Evolutionary conservation across 1,140 invertebrate species (phyloP).

Genomic region (Plectrocnemia conspersa): DNA sequence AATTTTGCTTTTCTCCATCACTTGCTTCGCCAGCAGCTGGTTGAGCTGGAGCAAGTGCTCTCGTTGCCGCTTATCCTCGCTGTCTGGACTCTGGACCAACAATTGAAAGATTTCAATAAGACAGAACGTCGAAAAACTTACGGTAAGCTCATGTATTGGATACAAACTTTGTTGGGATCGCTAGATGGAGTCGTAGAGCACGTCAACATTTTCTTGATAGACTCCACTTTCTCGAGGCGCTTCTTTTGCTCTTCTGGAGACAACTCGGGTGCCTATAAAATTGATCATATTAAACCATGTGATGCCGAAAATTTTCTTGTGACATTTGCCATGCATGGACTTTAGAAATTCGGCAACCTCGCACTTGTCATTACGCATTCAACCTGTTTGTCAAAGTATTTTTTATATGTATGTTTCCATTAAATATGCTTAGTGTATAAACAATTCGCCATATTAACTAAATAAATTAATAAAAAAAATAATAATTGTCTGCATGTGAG

Average conservation of each 20-base stretch:
- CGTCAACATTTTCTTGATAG: constrained; percentile 85
- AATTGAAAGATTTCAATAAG: too few relatives aligned
- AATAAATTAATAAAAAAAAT: too few relatives aligned
- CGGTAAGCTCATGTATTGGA: neutral
- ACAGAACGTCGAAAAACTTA: neutral
- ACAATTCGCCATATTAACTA: too few relatives aligned
- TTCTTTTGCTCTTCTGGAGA: constrained; percentile 77
- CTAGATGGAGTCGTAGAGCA: constrained; percentile 56
- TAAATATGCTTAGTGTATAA: too few relatives aligned
- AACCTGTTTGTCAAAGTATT: too few relatives aligned
- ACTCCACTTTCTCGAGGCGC: constrained; percentile 80
- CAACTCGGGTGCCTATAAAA: constrained; percentile 63
- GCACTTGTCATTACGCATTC: too few relatives aligned
- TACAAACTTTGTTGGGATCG: constrained; percentile 48
- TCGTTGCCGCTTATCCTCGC: constrained; percentile 78
- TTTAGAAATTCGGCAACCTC: too few relatives aligned
- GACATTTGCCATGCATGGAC: too few relatives aligned
- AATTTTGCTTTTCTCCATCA: constrained; percentile 89
- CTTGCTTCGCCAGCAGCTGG: constrained; percentile 88
- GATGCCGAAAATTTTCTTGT: too few relatives aligned
- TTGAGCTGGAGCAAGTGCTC: constrained; percentile 84
- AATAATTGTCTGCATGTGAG: too few relatives aligned
- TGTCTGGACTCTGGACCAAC: constrained; percentile 56
- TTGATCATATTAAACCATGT: constrained; percentile 1
- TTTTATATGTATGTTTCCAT: too few relatives aligned